A percentile compares a stretch with the other conserved stretches of the same genome.
phyloP scores from a whole-genome alignment of 2,797 vertebrate species.

The Peromyscus aztecus region DNA sequence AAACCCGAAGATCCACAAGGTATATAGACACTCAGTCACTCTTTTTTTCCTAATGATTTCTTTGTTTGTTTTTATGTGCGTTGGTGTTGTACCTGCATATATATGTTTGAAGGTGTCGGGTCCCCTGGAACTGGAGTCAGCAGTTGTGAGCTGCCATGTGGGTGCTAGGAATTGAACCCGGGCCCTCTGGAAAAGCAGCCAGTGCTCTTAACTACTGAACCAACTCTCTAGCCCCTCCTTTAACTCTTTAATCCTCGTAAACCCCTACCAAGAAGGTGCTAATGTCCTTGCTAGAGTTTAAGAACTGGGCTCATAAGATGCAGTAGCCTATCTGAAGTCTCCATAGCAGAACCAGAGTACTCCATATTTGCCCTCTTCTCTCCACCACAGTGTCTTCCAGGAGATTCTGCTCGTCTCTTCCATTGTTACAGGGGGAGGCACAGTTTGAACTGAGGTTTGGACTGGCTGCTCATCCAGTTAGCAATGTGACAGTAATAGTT shows the following conservation, averaged over 20 bases:
- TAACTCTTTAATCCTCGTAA: background rate
- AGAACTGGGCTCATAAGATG: background rate
- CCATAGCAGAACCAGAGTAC: background rate
- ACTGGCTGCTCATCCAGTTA: background rate
- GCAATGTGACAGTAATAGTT: background rate
- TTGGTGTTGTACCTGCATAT: background rate
- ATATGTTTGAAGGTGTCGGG: too few species aligned
- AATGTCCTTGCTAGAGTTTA: background rate
- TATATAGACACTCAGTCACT: constrained; percentile 74
- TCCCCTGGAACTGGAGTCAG: background rate
- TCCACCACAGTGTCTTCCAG: background rate
- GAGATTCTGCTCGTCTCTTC: background rate
- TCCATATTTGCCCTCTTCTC: background rate
- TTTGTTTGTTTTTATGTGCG: background rate
- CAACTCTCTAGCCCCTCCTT: background rate
- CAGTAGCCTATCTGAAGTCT: background rate
- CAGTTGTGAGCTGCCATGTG: background rate
- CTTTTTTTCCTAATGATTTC: background rate
- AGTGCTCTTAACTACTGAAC: background rate
- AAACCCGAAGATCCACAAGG: constrained; percentile 97
- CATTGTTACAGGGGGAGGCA: background rate
- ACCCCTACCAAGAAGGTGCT: background rate
- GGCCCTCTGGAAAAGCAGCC: background rate
- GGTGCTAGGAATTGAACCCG: background rate
- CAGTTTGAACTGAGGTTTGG: constrained; percentile 11